phyloP scores from a whole-genome alignment of 2,113 vertebrate species.

The Mirounga angustirostris region DNA sequence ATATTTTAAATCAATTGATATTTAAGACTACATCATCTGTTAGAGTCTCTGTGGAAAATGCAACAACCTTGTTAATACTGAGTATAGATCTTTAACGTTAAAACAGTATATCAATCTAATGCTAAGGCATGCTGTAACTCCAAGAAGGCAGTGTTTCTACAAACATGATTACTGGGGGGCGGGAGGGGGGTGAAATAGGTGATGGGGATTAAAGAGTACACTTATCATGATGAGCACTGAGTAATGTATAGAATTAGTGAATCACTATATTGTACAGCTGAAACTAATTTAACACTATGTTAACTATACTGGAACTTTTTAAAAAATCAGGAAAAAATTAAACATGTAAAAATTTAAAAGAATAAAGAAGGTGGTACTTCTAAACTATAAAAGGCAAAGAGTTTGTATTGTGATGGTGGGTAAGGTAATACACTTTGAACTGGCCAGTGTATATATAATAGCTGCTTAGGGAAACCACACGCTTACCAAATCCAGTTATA shows the following conservation, averaged over 20 bases:
- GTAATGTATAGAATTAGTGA: neutral
- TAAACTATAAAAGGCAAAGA: neutral
- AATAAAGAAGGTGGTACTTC: neutral
- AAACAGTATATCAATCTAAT: conserved; percentile 51
- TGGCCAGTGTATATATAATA: neutral
- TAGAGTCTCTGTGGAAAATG: conserved; percentile 70
- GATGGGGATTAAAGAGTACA: neutral
- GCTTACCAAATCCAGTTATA: neutral
- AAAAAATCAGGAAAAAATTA: neutral
- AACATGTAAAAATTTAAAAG: neutral
- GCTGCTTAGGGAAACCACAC: neutral
- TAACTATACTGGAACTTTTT: neutral
- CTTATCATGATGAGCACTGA: neutral
- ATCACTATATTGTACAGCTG: neutral
- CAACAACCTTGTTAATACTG: conserved; percentile 74
- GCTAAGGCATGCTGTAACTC: neutral
- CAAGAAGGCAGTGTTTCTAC: neutral
- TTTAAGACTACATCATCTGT: conserved; percentile 78
- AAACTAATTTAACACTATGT: neutral
- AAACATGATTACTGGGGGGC: neutral
- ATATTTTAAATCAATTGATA: conserved; percentile 84
- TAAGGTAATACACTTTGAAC: neutral
- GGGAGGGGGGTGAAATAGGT: neutral
- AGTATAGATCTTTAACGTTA: conserved; percentile 23
- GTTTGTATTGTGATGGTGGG: neutral